Evolutionary conservation across 2,888 invertebrate species (phyloP), one percentile per base, ranked within the genome.

Genomic region (Ormyrus nitidulus): DNA sequence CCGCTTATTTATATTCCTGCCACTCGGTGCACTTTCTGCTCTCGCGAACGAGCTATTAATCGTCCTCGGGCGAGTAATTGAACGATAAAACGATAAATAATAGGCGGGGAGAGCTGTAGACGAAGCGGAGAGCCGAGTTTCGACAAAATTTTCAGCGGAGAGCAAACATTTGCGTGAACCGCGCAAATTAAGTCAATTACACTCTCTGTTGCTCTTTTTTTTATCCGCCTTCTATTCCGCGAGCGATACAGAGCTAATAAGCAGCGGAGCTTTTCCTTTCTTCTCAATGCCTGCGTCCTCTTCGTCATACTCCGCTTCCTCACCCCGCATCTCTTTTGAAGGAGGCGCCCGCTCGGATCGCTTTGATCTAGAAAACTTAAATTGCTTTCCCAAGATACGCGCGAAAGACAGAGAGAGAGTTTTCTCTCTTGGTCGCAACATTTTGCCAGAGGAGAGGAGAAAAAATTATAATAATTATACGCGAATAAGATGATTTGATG

Each of bases 301-400:
- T 61, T 53, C 13, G 51, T 49, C 51, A 44, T 6, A 48, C 61
- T 54, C 9, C 53, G 13, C 34, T 19, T 49, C 70, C 59, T 51
- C 34, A 4, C 61, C 6, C 1, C 64, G 48, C 58, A 34, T 48
- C 62, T 64, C 13, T 53, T 59, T 74, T 49, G 65, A 48, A 59
- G 59, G 51, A 72, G 34, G 46, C 61, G 34, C 59, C 34, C 54
- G 48, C 73, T 61, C 46, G 73, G 71, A 71, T 61, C 66, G 54
- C 75, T 78, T 80, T 82, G 68, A 78, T 82, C 78, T 82, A 72
- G 64, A 80, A 80, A 82, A 82, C 72, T 80, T 82, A 80, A 80
- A 80, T 82, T 82, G 71, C 80, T 80, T 82, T 82, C 69, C 54
- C 70, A 58, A 76, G 62, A 71, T 58, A 8, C 66, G 5, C 34